Conservation (phyloP, 2,797 vertebrate species). For the Stomatorhinus walkeri region DNA sequence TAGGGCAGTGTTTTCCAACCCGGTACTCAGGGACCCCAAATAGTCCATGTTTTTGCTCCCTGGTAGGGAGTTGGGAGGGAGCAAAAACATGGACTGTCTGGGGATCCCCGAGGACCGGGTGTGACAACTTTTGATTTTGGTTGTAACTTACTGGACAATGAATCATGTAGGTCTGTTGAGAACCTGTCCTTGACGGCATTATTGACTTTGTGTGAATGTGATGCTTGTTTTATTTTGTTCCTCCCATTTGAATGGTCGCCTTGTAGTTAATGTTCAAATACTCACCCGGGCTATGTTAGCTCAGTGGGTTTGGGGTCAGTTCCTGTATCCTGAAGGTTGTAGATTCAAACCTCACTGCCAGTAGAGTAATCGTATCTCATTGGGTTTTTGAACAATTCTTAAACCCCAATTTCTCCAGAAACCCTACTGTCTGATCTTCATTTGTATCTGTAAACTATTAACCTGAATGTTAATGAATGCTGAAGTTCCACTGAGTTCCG, state of each 20-base stretch:
- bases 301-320: background rate
- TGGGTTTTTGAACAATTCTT: background rate
- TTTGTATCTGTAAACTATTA: background rate
- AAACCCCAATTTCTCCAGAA: background rate
- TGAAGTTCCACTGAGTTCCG: background rate
- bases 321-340: background rate
- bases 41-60: background rate
- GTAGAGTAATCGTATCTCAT: background rate
- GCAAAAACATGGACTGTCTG: background rate
- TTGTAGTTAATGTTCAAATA: background rate
- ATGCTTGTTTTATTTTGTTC: background rate
- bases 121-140: background rate
- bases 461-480: background rate
- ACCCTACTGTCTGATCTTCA: background rate
- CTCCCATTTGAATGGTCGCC: background rate
- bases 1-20: background rate
- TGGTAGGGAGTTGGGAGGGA: background rate
- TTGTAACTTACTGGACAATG: background rate
- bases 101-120: background rate
- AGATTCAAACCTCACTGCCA: background rate
- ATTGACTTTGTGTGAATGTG: background rate
- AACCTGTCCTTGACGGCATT: background rate
- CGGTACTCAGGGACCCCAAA: background rate
- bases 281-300: background rate
- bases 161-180: background rate